These are phyloP conservation scores for Scaptomyza caliginosa DNA, from an alignment of 2,888 invertebrate species.

Conservation along the genomic window DNA sequence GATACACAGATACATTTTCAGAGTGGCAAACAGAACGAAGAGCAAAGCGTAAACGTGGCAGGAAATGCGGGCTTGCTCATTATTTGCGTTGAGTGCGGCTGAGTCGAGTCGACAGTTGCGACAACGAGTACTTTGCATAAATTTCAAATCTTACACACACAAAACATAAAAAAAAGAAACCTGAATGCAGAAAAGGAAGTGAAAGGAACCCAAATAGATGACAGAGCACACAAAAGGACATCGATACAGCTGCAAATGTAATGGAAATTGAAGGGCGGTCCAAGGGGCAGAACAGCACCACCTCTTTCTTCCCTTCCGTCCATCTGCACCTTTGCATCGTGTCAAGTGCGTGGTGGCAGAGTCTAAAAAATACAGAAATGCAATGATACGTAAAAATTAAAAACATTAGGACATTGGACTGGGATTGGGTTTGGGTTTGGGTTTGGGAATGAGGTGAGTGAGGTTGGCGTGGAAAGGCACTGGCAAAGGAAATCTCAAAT, in stretches of 20 bases:
- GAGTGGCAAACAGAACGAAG: conserved; percentile 24
- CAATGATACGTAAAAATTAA: conserved; percentile 80
- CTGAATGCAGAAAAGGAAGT: conserved; percentile 45
- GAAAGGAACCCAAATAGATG: conserved; percentile 60
- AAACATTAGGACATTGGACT: conserved; percentile 63
- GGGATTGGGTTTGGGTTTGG: conserved; percentile 15
- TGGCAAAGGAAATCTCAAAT: conserved; percentile 47
- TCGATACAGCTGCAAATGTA: conserved; percentile 75
- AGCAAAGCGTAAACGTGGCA: conserved; percentile 69
- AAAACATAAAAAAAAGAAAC: conserved; percentile 23
- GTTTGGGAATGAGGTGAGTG: background rate
- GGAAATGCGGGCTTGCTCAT: conserved; percentile 80
- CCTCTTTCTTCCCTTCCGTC: background rate
- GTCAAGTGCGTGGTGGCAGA: conserved; percentile 64
- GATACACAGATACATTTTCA: conserved; percentile 38
- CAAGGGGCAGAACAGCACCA: conserved; percentile 6
- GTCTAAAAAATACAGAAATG: conserved; percentile 60
- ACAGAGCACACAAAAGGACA: conserved; percentile 80
- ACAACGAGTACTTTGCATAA: conserved; percentile 77
- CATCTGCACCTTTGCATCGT: conserved; percentile 65
- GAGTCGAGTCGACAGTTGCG: conserved; percentile 58
- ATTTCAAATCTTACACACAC: conserved; percentile 68
- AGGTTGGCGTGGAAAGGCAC: background rate
- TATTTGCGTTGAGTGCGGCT: conserved; percentile 77
- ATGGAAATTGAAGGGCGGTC: conserved; percentile 76